Percentiles rank a stretch among this genome's conserved stretches.
phyloP scores from a whole-genome alignment of 35 echinoderm and acorn worm species.

The Hemicentrotus pulcherrimus region DNA sequence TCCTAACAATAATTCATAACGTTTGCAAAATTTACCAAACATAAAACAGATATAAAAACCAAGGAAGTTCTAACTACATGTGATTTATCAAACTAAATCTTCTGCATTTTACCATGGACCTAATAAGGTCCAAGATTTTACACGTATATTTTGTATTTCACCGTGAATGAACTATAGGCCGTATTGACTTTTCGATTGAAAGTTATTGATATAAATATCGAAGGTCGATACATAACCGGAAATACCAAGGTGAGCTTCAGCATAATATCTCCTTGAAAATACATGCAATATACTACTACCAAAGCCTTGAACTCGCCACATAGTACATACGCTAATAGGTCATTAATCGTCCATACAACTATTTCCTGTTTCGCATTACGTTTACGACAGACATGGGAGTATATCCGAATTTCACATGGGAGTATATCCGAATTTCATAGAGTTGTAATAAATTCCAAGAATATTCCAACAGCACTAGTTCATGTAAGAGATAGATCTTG shows the following conservation, averaged over 20 bases:
- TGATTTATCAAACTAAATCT: no score
- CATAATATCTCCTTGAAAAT: neutral
- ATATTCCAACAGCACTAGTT: neutral
- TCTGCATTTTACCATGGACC: no score
- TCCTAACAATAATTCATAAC: no score
- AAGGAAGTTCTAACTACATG: no score
- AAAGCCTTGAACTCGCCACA: neutral
- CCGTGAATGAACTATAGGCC: neutral
- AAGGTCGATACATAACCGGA: neutral
- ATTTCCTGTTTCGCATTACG: neutral
- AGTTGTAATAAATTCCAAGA: neutral
- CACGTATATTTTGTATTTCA: neutral
- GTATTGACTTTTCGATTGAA: neutral
- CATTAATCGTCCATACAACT: neutral
- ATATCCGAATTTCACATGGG: neutral
- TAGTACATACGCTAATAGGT: neutral
- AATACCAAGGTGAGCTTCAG: neutral
- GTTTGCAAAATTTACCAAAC: no score
- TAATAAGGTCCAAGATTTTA: no score
- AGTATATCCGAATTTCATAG: neutral
- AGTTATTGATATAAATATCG: neutral
- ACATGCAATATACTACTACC: no score
- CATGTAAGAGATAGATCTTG: neutral
- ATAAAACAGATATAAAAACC: no score
- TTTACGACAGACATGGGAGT: constrained; percentile 4